These are phyloP conservation scores for Apodemia duryi DNA, from an alignment of 2,888 invertebrate species.

Conservation along the genomic window DNA sequence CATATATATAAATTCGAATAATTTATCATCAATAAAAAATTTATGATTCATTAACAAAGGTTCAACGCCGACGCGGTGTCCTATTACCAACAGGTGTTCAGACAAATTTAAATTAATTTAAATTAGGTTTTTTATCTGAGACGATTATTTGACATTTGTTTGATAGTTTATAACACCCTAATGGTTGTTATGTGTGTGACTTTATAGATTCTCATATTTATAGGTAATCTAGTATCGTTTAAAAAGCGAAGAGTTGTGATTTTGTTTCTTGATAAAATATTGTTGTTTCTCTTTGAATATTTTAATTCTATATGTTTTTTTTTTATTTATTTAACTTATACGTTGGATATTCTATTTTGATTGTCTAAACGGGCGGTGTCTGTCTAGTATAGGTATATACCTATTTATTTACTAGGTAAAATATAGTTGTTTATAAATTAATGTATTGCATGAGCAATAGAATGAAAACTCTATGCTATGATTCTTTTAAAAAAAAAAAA, in stretches of 20 bases:
- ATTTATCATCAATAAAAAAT: slow-evolving; percentile 22
- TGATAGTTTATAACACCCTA: slow-evolving; percentile 7
- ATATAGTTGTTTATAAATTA: too few relatives aligned
- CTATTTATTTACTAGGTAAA: neutral
- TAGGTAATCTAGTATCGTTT: slow-evolving; percentile 1
- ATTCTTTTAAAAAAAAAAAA: too few relatives aligned
- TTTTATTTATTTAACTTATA: neutral
- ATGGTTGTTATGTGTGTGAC: slow-evolving; percentile 4
- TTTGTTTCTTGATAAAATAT: neutral
- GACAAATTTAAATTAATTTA: slow-evolving; percentile 36
- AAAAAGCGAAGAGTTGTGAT: slow-evolving; percentile 1
- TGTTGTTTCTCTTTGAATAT: slow-evolving; percentile 9
- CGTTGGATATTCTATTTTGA: slow-evolving; percentile 3
- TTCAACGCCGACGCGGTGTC: slow-evolving; percentile 36
- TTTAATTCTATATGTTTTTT: neutral
- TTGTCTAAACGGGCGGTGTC: neutral
- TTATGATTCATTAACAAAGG: slow-evolving; percentile 23
- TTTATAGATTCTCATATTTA: slow-evolving; percentile 7
- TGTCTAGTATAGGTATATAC: neutral
- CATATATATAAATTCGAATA: slow-evolving; percentile 3
- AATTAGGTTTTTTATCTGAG: slow-evolving; percentile 29
- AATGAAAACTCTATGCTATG: too few relatives aligned
- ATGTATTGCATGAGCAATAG: too few relatives aligned
- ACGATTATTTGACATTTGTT: slow-evolving; percentile 16
- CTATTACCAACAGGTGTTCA: slow-evolving; percentile 50